These are phyloP conservation scores for Pollenia angustigena DNA, from an alignment of 2,888 invertebrate genomes.

Conservation along the genomic window DNA sequence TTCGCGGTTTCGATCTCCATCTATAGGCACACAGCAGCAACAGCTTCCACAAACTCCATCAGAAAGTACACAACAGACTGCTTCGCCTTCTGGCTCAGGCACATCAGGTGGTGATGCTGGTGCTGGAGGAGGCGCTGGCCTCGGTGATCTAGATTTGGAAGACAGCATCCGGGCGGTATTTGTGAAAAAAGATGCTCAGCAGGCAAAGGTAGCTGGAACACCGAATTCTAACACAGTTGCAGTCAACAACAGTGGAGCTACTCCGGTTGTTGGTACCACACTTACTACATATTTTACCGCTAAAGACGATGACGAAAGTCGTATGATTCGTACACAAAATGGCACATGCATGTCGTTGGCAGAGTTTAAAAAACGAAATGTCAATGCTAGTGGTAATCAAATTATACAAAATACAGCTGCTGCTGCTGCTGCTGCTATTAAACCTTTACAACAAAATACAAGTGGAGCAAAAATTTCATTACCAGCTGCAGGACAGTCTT, in stretches of 20 bases:
- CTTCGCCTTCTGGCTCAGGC: constrained; percentile 40
- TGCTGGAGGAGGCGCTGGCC: constrained; percentile 55
- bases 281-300: constrained; percentile 81
- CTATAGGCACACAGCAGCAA: constrained; percentile 57
- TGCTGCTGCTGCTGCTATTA: constrained; percentile 41
- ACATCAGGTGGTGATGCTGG: constrained; percentile 33
- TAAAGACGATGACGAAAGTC: constrained; percentile 80
- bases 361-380: constrained; percentile 81
- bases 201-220: constrained; percentile 74
- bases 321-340: constrained; percentile 79
- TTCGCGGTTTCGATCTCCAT: constrained; percentile 70
- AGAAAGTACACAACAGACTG: constrained; percentile 56
- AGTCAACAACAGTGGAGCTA: constrained; percentile 77
- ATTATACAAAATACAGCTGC: constrained; percentile 46
- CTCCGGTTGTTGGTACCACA: constrained; percentile 76
- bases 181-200: constrained; percentile 81
- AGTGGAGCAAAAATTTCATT: constrained; percentile 74
- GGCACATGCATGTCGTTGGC: constrained; percentile 81
- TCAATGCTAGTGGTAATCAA: constrained; percentile 66
- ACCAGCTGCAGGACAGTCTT: constrained; percentile 72
- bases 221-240: constrained; percentile 59
- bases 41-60: constrained; percentile 52
- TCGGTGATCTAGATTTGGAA: constrained; percentile 81
- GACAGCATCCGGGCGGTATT: constrained; percentile 83
- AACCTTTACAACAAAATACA: constrained; percentile 69